Percentiles rank a stretch among this genome's conserved stretches.
Conservation (phyloP, 1,140 invertebrate species). For the Drosophila rhopaloa region DNA sequence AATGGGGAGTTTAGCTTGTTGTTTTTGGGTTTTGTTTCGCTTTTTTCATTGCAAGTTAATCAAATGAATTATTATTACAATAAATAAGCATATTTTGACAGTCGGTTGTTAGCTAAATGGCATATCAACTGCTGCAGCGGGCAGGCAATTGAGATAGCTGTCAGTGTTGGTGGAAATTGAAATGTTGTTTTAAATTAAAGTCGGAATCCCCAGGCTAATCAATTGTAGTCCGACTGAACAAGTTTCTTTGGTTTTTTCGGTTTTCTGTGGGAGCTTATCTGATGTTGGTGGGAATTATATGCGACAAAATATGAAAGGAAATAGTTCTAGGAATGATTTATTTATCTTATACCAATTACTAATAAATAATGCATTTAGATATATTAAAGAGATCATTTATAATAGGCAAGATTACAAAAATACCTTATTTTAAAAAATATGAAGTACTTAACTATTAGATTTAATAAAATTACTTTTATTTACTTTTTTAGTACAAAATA, state of each 20-base stretch:
- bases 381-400: not conserved
- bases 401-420: too few relatives aligned
- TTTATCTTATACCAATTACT: not conserved
- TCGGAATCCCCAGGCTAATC: conserved; percentile 38
- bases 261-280: conserved; percentile 9
- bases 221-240: conserved; percentile 22
- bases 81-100: conserved; percentile 59
- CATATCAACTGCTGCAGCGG: conserved; percentile 37
- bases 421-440: too few relatives aligned
- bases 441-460: too few relatives aligned
- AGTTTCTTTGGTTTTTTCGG: conserved; percentile 17
- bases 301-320: conserved; percentile 4
- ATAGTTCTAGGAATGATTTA: conserved; percentile 10
- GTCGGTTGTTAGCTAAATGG: conserved; percentile 54
- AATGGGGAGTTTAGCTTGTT: conserved; percentile 76
- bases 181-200: conserved; percentile 47
- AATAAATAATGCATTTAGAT: not conserved
- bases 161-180: conserved; percentile 50
- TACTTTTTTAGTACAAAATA: too few relatives aligned
- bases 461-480: too few relatives aligned
- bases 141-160: conserved; percentile 51
- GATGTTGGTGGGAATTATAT: conserved; percentile 27
- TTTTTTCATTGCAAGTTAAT: conserved; percentile 62
- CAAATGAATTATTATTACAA: conserved; percentile 83
- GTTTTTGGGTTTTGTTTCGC: conserved; percentile 30